Percentiles rank a stretch among this genome's conserved stretches.
These are phyloP conservation scores for Ciconia nigra DNA, from an alignment of 2,797 vertebrate species.

Conservation along the genomic window DNA sequence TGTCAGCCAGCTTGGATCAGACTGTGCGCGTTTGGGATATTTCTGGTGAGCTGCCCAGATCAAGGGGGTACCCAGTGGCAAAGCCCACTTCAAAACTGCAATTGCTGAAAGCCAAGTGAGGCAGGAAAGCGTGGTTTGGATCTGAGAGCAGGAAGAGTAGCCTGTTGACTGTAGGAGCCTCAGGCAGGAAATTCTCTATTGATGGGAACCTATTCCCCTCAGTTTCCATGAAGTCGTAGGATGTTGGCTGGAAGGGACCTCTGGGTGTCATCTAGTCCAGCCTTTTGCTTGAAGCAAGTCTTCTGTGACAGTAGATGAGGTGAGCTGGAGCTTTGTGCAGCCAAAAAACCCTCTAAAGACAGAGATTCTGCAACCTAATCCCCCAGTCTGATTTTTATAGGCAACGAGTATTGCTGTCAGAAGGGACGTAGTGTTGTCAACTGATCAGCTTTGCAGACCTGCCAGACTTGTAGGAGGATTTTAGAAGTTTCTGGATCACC, in stretches of 20 bases:
- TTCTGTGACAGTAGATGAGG: rapidly evolving
- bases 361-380: not conserved
- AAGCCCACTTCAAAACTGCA: constrained; percentile 53
- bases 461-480: not conserved
- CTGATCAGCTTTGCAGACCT: not conserved
- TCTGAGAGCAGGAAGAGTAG: not conserved
- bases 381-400: not conserved
- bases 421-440: rapidly evolving
- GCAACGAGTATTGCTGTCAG: too few species aligned
- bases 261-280: too few species aligned
- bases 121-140: rapidly evolving
- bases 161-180: not conserved
- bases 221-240: not conserved
- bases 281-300: not conserved
- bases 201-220: not conserved
- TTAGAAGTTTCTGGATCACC: not conserved
- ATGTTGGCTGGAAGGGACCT: not conserved
- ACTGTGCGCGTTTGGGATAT: constrained; percentile 99
- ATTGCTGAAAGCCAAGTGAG: not conserved
- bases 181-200: not conserved
- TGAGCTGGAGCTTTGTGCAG: not conserved
- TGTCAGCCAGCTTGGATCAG: constrained; percentile 96
- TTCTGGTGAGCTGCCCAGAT: constrained; percentile 86
- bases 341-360: not conserved
- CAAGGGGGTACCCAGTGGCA: not conserved